Conservation (phyloP, 2,113 vertebrate species). For the Daboia siamensis region DNA sequence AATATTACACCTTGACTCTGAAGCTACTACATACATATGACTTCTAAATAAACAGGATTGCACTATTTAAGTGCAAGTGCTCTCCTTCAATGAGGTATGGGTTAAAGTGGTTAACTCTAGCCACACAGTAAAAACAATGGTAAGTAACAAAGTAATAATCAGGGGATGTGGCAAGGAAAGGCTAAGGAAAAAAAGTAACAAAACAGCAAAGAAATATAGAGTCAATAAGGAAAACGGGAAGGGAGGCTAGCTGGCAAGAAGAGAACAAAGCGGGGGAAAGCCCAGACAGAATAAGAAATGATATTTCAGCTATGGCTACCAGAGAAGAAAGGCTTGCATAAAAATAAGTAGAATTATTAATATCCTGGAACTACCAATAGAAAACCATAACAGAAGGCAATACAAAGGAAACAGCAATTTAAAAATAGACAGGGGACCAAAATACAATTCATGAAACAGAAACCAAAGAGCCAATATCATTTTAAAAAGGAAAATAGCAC, state of each 20-base stretch:
- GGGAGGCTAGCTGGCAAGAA: not conserved
- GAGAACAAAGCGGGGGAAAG: constrained; percentile 18
- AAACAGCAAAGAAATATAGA: constrained; percentile 24
- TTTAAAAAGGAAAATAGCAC: not conserved
- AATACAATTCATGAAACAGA: not conserved
- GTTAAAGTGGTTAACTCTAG: constrained; percentile 21
- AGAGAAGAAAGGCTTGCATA: constrained; percentile 50
- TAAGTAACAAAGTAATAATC: constrained; percentile 37
- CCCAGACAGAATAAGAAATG: constrained; percentile 56
- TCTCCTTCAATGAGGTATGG: not conserved
- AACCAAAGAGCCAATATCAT: constrained; percentile 13
- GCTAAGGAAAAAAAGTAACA: not conserved
- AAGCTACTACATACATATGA: not conserved
- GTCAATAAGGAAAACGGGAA: constrained; percentile 34
- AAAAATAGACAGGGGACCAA: constrained; percentile 8
- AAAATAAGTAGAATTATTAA: constrained; percentile 49
- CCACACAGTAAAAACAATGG: constrained; percentile 47
- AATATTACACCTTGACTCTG: not conserved
- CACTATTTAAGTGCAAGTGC: not conserved
- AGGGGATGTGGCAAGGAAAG: constrained; percentile 21
- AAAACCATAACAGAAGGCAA: constrained; percentile 50
- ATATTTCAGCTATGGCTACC: constrained; percentile 48
- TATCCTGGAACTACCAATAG: constrained; percentile 26
- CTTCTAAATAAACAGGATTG: not conserved
- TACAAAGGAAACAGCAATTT: constrained; percentile 17